Conservation (phyloP, 2,113 vertebrate species). For the Albula goreensis region DNA sequence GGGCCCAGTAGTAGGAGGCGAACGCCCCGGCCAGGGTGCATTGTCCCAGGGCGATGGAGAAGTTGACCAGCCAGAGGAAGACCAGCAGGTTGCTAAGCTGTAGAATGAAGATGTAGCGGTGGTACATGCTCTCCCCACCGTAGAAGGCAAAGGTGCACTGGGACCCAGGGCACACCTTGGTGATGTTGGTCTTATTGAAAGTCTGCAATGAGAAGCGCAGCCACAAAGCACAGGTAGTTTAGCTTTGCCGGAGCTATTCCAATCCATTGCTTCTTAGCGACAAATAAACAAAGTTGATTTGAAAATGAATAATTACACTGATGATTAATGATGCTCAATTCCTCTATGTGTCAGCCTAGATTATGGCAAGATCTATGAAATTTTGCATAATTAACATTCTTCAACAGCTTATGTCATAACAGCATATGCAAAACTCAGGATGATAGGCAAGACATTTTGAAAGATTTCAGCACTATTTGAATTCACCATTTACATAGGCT, state of each 20-base stretch:
- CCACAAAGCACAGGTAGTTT: neutral
- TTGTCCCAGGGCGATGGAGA: conserved; percentile 88
- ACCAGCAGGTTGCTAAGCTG: conserved; percentile 87
- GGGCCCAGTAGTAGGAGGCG: conserved; percentile 93
- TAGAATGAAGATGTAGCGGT: conserved; percentile 81
- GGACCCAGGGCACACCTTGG: conserved; percentile 78
- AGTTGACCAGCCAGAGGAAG: conserved; percentile 95
- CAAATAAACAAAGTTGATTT: neutral
- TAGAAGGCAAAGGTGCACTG: conserved; percentile 91
- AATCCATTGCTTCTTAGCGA: neutral
- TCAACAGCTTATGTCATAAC: neutral
- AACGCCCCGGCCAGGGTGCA: conserved; percentile 94
- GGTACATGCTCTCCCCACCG: conserved; percentile 82
- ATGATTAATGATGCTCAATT: neutral
- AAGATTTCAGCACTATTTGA: neutral
- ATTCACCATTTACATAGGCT: too few species aligned
- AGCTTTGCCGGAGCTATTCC: neutral
- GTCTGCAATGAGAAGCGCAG: conserved; percentile 64
- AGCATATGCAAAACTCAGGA: neutral
- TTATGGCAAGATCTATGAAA: neutral
- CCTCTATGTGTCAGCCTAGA: neutral
- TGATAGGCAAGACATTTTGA: neutral
- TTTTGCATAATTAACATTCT: neutral
- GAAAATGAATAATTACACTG: neutral
- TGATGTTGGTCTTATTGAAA: conserved; percentile 80